phyloP scores from a whole-genome alignment of 2,113 vertebrate species.

The Hystrix cristata region DNA sequence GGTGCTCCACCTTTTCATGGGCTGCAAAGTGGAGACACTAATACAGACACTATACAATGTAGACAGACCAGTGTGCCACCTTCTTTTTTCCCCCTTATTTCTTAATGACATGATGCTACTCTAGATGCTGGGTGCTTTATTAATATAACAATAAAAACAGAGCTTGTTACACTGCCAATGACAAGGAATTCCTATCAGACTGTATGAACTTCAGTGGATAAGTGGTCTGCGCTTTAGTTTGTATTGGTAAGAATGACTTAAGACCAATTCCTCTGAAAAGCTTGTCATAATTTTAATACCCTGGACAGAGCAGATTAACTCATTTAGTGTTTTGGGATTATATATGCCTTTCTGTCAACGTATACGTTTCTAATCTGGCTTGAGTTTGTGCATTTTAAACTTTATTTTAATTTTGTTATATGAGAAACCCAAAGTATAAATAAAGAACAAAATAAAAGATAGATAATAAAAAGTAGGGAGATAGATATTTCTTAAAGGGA shows the following conservation, averaged over 20 bases:
- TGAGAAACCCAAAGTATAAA: background rate
- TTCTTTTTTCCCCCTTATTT: background rate
- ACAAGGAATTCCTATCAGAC: background rate
- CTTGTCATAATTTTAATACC: constrained; percentile 16
- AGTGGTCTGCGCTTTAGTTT: background rate
- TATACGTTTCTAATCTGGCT: background rate
- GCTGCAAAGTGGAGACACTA: background rate
- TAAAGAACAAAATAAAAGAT: background rate
- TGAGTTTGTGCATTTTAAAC: background rate
- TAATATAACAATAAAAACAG: background rate
- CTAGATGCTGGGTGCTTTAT: background rate
- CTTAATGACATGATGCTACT: background rate
- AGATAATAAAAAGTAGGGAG: background rate
- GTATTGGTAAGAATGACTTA: background rate
- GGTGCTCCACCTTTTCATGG: background rate
- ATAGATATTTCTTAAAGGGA: background rate
- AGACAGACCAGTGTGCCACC: background rate
- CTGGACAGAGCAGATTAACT: background rate
- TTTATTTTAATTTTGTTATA: background rate
- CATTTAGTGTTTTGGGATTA: constrained; percentile 47
- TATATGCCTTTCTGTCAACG: background rate
- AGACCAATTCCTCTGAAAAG: background rate
- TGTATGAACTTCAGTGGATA: accelerated
- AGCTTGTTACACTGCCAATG: background rate
- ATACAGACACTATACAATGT: no score